These are phyloP conservation scores for Apogon talboti DNA, from an alignment of 2,797 vertebrate genomes.

Conservation along the genomic window DNA sequence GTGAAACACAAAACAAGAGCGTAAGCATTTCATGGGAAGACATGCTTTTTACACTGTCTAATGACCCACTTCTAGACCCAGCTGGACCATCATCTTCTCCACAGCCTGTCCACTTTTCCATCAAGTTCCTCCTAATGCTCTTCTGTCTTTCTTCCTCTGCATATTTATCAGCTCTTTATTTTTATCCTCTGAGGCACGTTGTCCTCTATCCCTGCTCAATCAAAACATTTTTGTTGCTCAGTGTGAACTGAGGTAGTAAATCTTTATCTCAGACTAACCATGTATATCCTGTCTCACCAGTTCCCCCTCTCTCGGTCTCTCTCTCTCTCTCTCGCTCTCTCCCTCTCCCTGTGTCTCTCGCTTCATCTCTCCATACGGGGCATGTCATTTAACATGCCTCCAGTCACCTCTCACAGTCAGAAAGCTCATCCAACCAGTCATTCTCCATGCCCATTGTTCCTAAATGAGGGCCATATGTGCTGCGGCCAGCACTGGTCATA, in stretches of 20 bases:
- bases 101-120: conserved; percentile 19
- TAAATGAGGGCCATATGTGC: conserved; percentile 83
- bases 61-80: conserved; percentile 66
- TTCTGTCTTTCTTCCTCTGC: conserved; percentile 7
- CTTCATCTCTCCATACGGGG: conserved; percentile 76
- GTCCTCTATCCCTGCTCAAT: conserved; percentile 35
- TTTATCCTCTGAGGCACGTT: no score
- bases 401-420: conserved; percentile 79
- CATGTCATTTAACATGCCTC: conserved; percentile 80
- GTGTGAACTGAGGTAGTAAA: conserved; percentile 31
- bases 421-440: conserved; percentile 75
- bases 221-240: conserved; percentile 60
- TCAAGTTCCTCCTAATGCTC: conserved; percentile 29
- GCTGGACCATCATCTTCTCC: conserved; percentile 30
- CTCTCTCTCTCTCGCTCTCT: conserved; percentile 2
- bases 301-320: background rate
- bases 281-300: conserved; percentile 19
- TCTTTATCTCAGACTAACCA: conserved; percentile 42
- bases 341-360: conserved; percentile 35
- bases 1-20: conserved; percentile 45
- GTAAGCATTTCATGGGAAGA: conserved; percentile 61
- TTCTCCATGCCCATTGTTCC: conserved; percentile 78
- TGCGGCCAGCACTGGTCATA: conserved; percentile 76
- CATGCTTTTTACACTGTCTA: conserved; percentile 67
- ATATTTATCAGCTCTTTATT: background rate